phyloP scores from a whole-genome alignment of 2,797 vertebrate genomes.

The Notolabrus celidotus region DNA sequence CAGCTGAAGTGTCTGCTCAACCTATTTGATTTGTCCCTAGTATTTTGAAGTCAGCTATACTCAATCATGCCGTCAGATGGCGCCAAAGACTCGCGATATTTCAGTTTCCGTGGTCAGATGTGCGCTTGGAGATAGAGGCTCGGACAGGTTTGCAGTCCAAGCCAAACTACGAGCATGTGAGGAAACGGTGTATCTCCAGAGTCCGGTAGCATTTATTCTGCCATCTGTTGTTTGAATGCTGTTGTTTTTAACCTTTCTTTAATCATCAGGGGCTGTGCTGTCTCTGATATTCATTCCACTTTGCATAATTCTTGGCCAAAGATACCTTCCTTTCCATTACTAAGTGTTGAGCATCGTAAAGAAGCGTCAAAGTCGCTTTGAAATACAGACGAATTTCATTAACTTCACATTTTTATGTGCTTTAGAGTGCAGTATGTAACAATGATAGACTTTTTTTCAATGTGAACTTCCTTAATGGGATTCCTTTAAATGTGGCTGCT shows the following conservation, averaged over 20 bases:
- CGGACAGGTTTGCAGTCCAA: slow-evolving; percentile 18
- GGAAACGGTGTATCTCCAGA: slow-evolving; percentile 5
- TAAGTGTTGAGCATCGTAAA: neutral
- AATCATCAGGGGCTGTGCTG: neutral
- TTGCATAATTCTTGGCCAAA: slow-evolving; percentile 2
- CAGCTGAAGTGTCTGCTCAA: neutral
- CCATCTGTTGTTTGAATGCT: neutral
- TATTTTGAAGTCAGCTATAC: neutral
- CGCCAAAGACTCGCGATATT: slow-evolving; percentile 2
- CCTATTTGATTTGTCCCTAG: neutral
- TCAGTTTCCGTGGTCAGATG: neutral
- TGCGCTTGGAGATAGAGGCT: neutral
- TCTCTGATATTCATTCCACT: neutral
- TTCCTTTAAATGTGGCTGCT: neutral
- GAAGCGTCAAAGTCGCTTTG: too few species aligned
- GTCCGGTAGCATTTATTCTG: slow-evolving; percentile 18
- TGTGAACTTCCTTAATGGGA: neutral
- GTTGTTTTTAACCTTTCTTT: neutral
- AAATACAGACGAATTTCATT: too few species aligned
- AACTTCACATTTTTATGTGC: too few species aligned
- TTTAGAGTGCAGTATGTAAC: neutral
- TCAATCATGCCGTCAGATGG: slow-evolving; percentile 36
- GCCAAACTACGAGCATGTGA: slow-evolving; percentile 14
- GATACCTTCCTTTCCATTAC: neutral
- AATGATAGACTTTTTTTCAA: too few species aligned